Percentiles rank a stretch among this genome's conserved stretches.
These are phyloP conservation scores for Cervus canadensis DNA, from an alignment of 2,113 vertebrate species.

Conservation along the genomic window DNA sequence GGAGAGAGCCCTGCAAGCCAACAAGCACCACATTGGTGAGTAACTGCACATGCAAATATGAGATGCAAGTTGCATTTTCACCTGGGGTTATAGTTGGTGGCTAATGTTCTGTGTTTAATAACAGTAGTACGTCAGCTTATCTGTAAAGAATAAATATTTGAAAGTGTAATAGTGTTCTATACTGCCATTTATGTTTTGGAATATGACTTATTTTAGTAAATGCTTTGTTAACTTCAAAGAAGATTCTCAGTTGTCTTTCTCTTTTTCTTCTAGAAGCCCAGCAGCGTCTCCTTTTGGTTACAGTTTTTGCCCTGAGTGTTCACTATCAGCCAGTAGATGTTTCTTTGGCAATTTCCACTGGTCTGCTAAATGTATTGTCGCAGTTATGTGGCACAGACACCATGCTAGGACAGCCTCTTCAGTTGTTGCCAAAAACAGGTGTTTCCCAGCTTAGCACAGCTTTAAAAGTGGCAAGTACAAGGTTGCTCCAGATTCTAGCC, in stretches of 20 bases:
- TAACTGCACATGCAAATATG: neutral
- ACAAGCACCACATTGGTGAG: conserved; percentile 96
- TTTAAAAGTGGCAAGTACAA: conserved; percentile 96
- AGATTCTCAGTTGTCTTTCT: neutral
- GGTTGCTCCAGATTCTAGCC: conserved; percentile 95
- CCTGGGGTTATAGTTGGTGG: neutral
- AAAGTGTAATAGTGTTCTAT: conserved; percentile 6
- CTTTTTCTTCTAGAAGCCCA: conserved; percentile 88
- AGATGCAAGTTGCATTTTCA: neutral
- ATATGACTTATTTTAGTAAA: conserved; percentile 32
- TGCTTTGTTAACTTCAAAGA: neutral
- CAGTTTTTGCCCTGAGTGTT: conserved; percentile 95
- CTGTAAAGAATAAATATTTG: conserved; percentile 35
- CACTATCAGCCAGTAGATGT: conserved; percentile 98
- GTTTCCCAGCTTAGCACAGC: conserved; percentile 97
- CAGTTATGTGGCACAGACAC: conserved; percentile 97
- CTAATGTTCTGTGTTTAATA: neutral
- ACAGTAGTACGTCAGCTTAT: neutral
- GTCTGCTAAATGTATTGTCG: conserved; percentile 94
- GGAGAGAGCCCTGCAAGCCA: conserved; percentile 94
- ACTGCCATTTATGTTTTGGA: conserved; percentile 19
- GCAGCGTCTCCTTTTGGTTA: conserved; percentile 96
- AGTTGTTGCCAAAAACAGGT: conserved; percentile 92
- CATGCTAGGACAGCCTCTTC: conserved; percentile 93
- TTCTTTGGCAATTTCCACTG: conserved; percentile 95